These are phyloP conservation scores for Phallusia fumigata DNA, from an alignment of 23 tunicate species.

Conservation along the genomic window DNA sequence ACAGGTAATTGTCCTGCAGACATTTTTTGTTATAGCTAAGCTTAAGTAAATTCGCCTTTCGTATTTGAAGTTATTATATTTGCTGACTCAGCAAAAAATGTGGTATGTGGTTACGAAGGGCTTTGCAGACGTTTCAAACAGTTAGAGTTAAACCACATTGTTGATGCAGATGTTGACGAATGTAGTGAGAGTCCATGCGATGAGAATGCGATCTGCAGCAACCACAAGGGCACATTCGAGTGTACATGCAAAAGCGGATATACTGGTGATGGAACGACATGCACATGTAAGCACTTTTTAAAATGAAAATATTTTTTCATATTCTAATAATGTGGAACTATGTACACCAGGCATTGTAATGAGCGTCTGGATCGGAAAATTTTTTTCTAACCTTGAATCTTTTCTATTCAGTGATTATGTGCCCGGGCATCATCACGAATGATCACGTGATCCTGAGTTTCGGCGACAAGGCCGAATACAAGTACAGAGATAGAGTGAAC, in stretches of 20 bases:
- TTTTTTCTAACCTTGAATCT: no score
- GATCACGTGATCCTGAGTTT: neutral
- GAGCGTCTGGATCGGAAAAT: no score
- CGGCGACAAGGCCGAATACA: constrained; percentile 5
- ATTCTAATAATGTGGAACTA: no score
- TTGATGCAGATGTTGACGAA: constrained; percentile 28
- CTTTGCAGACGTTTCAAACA: no score
- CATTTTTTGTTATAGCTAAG: no score
- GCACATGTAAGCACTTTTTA: neutral
- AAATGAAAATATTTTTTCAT: neutral
- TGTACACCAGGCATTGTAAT: no score
- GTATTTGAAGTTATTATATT: no score
- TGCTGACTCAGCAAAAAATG: no score
- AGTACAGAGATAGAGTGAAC: constrained; percentile 4
- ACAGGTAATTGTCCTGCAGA: no score
- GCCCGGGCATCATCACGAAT: neutral
- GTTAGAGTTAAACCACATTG: neutral
- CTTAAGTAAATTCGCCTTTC: no score
- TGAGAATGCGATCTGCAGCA: constrained; percentile 27
- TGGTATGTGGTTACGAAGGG: no score
- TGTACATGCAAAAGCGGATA: constrained; percentile 36
- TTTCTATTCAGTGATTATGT: neutral
- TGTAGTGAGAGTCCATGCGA: constrained; percentile 29
- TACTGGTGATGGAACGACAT: neutral
- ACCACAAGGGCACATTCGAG: constrained; percentile 14